Base-by-base conservation (phyloP, 2,113 vertebrate species). In the Pangasianodon hypophthalmus region DNA sequence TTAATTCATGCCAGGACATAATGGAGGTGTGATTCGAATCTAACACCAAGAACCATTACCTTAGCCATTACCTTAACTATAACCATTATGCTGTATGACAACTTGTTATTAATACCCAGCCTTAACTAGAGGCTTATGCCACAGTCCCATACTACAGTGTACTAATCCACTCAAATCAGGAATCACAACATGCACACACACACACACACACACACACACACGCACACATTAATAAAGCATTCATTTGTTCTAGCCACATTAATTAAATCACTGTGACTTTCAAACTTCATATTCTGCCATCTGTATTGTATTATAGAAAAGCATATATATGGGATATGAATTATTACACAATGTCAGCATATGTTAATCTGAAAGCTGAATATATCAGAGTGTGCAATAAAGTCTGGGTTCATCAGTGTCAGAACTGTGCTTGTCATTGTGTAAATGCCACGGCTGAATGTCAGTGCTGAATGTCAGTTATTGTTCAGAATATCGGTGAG, bases 401-500 rank as follows among this genome's bases (percentile, higher is more conserved):
- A 75, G 32, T 24, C 48, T 16, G 0, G 29, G 48, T 88, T 67
- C 83, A 60, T 86, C 75, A 44, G 0, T 88, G 44, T 84, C 54
- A 67, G 54, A 60, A 75, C 88, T 64, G 56, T 14, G 41, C 87
- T 92, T 56, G 80, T 81, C 87, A 32, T 41, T 73, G 50, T 90
- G 85, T 58, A 87, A 89, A 90, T 79, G 58, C 24, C 52, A 62
- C 44, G n/a, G 48, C 37, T 81, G 48, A 69, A 87, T 60, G 69
- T 75, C 88, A 92, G 86, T 73, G 48, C 37, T 81, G 48, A 69
- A 87, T 60, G 69, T 75, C 88, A 92, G 86, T 73, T 85, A 81
- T 87, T 82, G 54, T 86, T 81, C 64, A 64, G 58, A 50, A 62
- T 79, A 87, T 83, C 1, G 8, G 52, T 83, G 32, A 58, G 9